Conservation (phyloP, 23 tunicate genomes). For the Halocynthia aurantium region DNA sequence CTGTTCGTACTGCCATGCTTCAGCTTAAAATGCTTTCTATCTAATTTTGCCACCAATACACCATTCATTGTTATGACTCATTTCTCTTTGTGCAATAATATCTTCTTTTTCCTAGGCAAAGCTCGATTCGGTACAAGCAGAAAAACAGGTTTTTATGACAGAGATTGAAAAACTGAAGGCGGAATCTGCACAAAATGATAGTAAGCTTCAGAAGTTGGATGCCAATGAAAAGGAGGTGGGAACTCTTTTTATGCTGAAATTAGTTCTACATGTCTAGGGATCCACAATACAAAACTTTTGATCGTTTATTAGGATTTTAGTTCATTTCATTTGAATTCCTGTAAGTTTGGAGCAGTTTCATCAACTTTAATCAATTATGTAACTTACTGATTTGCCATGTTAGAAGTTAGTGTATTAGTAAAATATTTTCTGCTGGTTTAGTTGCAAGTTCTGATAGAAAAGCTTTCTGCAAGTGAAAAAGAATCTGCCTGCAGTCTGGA, state of each 20-base stretch:
- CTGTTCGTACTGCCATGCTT: too few species aligned
- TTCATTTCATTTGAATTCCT: not conserved
- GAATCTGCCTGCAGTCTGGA: conserved; percentile 1
- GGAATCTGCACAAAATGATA: not conserved
- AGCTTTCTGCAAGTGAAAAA: not conserved
- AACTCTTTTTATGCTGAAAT: not conserved
- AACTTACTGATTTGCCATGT: not conserved
- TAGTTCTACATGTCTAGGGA: not conserved
- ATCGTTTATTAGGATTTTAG: too few species aligned
- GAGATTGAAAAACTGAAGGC: not conserved
- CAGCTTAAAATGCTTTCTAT: too few species aligned
- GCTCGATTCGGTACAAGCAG: not conserved
- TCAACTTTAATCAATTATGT: too few species aligned
- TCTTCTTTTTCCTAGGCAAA: not conserved
- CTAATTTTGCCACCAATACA: too few species aligned
- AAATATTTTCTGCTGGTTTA: not conserved
- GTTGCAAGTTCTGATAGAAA: too few species aligned
- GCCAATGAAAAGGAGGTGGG: not conserved
- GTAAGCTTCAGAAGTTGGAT: not conserved
- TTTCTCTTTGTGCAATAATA: not conserved
- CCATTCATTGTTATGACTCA: too few species aligned
- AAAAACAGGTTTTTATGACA: not conserved
- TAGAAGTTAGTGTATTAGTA: not conserved
- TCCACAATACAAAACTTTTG: too few species aligned
- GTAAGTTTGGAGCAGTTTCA: not conserved